Evolutionary conservation across 2,113 vertebrate genomes (phyloP).

Genomic region (Ochotona curzoniae): DNA sequence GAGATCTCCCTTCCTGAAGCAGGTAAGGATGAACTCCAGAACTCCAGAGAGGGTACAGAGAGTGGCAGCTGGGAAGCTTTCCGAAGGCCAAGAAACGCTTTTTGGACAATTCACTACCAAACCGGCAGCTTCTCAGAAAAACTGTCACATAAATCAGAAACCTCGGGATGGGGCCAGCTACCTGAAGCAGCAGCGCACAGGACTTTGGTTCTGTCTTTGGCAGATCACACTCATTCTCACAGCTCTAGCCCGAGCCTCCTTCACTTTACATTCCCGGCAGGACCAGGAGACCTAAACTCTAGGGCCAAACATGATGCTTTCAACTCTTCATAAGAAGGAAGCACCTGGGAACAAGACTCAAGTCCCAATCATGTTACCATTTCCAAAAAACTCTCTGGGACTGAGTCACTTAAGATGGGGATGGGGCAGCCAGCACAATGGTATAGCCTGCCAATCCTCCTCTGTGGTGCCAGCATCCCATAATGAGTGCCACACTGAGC

Average conservation of each 20-base stretch:
- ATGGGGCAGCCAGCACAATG: not conserved
- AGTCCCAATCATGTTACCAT: not conserved
- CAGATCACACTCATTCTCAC: not conserved
- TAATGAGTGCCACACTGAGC: no score
- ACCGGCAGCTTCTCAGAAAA: conserved; percentile 34
- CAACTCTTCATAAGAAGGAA: not conserved
- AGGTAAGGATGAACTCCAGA: not conserved
- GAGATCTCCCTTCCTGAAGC: not conserved
- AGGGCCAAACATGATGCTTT: not conserved
- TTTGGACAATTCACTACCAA: conserved; percentile 26
- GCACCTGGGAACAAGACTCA: conserved; percentile 23
- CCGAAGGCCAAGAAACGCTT: conserved; percentile 36
- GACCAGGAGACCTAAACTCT: not conserved
- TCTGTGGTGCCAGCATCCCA: no score
- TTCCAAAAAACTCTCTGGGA: conserved; percentile 25
- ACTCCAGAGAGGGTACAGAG: not conserved
- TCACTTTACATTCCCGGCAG: not conserved
- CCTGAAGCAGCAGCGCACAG: not conserved
- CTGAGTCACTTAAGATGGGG: not conserved
- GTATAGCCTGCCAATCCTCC: no score
- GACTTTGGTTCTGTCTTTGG: not conserved
- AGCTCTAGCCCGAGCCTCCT: not conserved
- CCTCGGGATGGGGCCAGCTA: not conserved
- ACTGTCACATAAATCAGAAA: conserved; percentile 45
- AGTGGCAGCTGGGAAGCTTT: not conserved